Conservation (phyloP, 1,140 invertebrate species). For the Heliconius nattereri region DNA sequence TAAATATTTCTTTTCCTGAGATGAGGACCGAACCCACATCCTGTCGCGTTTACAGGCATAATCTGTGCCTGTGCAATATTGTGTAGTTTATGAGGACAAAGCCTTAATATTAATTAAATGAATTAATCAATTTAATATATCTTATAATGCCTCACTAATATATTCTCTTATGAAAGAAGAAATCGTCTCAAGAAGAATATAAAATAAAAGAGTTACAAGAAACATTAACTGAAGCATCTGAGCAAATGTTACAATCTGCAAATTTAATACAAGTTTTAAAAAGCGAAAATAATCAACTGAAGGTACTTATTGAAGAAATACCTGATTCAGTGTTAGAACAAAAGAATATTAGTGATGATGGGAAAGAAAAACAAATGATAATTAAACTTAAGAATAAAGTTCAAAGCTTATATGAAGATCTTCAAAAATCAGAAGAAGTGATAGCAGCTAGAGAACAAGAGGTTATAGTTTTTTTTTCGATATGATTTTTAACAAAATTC, state of each 20-base stretch:
- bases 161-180: background rate
- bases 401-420: slow-evolving; percentile 47
- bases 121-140: too few relatives aligned
- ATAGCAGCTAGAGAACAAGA: slow-evolving; percentile 68
- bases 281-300: slow-evolving; percentile 61
- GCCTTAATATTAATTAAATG: too few relatives aligned
- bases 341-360: slow-evolving; percentile 67
- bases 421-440: slow-evolving; percentile 62
- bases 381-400: slow-evolving; percentile 61
- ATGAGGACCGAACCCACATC: too few relatives aligned
- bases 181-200: slow-evolving; percentile 76
- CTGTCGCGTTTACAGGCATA: too few relatives aligned
- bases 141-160: background rate
- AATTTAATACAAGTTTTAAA: slow-evolving; percentile 64
- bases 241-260: slow-evolving; percentile 82
- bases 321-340: slow-evolving; percentile 50
- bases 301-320: slow-evolving; percentile 52
- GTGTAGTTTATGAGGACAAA: too few relatives aligned
- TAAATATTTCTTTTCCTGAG: too few relatives aligned
- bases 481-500: background rate
- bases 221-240: slow-evolving; percentile 86
- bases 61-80: too few relatives aligned
- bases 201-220: slow-evolving; percentile 86
- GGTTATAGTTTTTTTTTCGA: slow-evolving; percentile 44
- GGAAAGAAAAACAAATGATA: slow-evolving; percentile 63